These are phyloP conservation scores for Nothocercus nigrocapillus DNA, from an alignment of 2,113 vertebrate genomes.

Conservation along the genomic window DNA sequence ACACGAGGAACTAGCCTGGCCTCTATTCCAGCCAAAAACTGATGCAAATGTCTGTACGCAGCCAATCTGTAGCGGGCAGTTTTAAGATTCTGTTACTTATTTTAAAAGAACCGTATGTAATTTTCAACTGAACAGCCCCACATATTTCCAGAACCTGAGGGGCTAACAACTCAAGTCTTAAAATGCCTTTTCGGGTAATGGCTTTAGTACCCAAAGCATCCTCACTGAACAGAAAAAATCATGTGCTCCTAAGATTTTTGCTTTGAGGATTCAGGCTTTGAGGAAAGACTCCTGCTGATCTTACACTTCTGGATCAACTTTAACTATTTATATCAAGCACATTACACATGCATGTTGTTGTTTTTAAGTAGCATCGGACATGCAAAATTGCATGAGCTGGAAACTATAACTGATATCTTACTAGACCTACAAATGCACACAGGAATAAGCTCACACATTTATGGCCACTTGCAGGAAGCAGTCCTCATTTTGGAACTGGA, in stretches of 20 bases:
- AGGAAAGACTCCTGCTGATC: not conserved
- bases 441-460: not conserved
- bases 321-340: not conserved
- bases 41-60: not conserved
- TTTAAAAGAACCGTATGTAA: not conserved
- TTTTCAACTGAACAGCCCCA: not conserved
- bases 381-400: fast-evolving
- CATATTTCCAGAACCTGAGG: not conserved
- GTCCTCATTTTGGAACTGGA: not conserved
- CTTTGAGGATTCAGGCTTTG: too few species aligned
- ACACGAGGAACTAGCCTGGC: not conserved
- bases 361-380: not conserved
- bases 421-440: not conserved
- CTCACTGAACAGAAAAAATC: not conserved
- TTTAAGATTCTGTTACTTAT: not conserved
- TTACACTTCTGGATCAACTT: not conserved
- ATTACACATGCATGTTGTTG: not conserved
- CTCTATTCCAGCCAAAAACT: not conserved
- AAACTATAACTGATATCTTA: not conserved
- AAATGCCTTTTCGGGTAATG: not conserved
- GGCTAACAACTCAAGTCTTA: not conserved
- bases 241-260: too few species aligned
- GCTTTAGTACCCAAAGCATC: not conserved
- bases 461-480: not conserved
- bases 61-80: not conserved